Base-by-base conservation (phyloP, 2,888 invertebrate genomes). In the Pseudanteris insignis region DNA sequence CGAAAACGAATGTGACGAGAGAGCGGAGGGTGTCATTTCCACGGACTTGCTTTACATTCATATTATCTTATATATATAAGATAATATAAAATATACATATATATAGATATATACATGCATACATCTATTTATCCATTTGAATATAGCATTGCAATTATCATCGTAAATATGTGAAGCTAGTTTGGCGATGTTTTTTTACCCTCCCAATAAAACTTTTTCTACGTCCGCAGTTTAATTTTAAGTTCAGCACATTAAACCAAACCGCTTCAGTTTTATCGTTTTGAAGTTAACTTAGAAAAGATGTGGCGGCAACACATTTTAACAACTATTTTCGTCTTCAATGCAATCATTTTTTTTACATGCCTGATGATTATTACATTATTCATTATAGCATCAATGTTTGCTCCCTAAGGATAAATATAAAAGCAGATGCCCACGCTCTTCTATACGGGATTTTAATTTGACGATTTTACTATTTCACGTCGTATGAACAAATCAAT, bases 11-110 rank as follows among this genome's bases (percentile, higher is more conserved):
- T 58, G 47, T 48, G 51, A 46, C 46, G 51, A 54, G 55, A 46
- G 46, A 63, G 51, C 63, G 65, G 69, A 70, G 69, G 70, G 70
- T 72, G 70, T 71, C 73, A 71, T 69, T 66, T 67, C 67, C 67
- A 66, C 65, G 65, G 68, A 66, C 67, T 70, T 70, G 67, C 68
- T 74, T 76, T 73, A 71, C 75, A 71, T 74, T 75, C 72, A 73
- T 70, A 70, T 70, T 68, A 67, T 67, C 65, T 66, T 65, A 54
- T 60, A 54, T 64, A 59, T 63, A 57, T n/a, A n/a, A n/a, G n/a
- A n/a, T n/a, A n/a, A n/a, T n/a, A n/a, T n/a, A n/a, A n/a, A n/a
- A n/a, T n/a, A n/a, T n/a, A n/a, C n/a, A n/a, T n/a, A n/a, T n/a
- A n/a, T n/a, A n/a, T n/a, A n/a, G n/a, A n/a, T n/a, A n/a, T n/a